phyloP scores from a whole-genome alignment of 2,888 invertebrate genomes.

The Osmoderma eremita region DNA sequence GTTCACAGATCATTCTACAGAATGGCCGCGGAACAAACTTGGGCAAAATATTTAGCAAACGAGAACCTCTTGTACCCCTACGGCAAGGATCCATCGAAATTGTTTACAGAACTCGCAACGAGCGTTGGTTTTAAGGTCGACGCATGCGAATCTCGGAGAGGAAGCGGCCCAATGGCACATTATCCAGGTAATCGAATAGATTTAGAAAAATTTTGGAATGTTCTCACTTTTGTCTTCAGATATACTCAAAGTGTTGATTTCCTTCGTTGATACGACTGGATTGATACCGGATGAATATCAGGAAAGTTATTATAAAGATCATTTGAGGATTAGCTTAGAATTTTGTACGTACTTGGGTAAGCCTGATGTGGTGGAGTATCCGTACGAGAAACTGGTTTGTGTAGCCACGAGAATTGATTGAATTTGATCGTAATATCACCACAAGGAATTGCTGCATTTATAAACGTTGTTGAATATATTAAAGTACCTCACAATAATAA shows the following conservation, averaged over 20 bases:
- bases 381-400: not conserved
- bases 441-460: too few species aligned
- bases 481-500: too few species aligned
- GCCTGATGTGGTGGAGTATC: not conserved
- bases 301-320: slow-evolving; percentile 11
- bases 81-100: not conserved
- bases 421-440: too few species aligned
- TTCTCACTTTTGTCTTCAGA: not conserved
- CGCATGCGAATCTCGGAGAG: not conserved
- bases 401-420: not conserved
- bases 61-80: not conserved
- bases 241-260: not conserved
- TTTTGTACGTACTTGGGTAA: not conserved
- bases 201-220: not conserved
- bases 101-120: not conserved
- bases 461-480: too few species aligned
- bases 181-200: not conserved
- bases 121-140: slow-evolving; percentile 19
- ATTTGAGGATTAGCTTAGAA: not conserved
- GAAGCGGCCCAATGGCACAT: not conserved
- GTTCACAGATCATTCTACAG: not conserved
- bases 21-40: not conserved
- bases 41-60: slow-evolving; percentile 4
- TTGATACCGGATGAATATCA: not conserved
- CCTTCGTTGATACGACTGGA: not conserved